Evolutionary conservation across 2,888 invertebrate species (phyloP).

Genomic region (Caenorhabditis imperialis): DNA sequence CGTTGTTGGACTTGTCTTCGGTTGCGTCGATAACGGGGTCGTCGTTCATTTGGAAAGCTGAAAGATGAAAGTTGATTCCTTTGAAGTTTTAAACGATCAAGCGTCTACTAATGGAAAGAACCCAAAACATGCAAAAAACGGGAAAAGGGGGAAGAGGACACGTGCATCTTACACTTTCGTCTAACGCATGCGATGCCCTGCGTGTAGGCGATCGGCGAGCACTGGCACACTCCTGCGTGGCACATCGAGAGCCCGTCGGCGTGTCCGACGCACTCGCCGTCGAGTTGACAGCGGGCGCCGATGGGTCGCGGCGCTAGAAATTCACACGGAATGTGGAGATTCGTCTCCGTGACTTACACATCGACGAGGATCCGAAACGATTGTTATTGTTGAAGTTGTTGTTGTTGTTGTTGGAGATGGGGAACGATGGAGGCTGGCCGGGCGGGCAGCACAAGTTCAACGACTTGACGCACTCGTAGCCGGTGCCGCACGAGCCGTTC

Average conservation of each 20-base stretch:
- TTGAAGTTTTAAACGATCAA: neutral
- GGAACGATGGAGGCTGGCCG: conserved; percentile 48
- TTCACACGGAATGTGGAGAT: conserved; percentile 1
- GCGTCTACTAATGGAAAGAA: too few species aligned
- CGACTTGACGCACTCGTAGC: conserved; percentile 62
- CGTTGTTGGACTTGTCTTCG: conserved; percentile 42
- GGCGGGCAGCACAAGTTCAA: conserved; percentile 66
- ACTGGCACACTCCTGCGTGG: conserved; percentile 67
- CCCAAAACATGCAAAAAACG: too few species aligned
- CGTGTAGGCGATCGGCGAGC: conserved; percentile 68
- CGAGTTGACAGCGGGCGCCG: conserved; percentile 65
- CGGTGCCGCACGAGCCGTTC: conserved; percentile 67
- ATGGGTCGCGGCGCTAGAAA: conserved; percentile 61
- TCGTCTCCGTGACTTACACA: conserved; percentile 42
- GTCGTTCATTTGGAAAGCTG: conserved; percentile 63
- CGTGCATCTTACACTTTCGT: conserved; percentile 54
- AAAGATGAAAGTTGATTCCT: conserved; percentile 3
- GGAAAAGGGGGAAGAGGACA: conserved; percentile 4
- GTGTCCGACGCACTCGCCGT: conserved; percentile 68
- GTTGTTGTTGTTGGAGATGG: conserved; percentile 20
- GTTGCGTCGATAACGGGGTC: conserved; percentile 53
- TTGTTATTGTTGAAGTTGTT: conserved; percentile 1
- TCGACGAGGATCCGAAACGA: conserved; percentile 41
- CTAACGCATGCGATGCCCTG: conserved; percentile 70
- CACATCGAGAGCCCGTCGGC: conserved; percentile 68